A percentile compares a stretch with the other conserved stretches of the same genome.
Conservation (phyloP, 1,140 invertebrate species). For the Gryon sp. region DNA sequence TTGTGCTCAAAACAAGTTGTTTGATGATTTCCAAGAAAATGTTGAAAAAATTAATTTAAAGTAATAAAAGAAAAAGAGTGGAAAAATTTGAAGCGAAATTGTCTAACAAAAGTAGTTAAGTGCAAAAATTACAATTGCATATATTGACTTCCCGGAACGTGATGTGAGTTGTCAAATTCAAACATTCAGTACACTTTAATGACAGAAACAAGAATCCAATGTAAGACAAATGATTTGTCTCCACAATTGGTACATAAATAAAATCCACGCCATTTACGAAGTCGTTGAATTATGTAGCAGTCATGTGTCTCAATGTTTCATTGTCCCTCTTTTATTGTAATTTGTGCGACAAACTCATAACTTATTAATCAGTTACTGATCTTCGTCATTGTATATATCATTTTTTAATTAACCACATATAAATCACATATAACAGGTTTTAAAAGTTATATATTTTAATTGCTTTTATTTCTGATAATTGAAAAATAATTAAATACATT, state of each 20-base stretch:
- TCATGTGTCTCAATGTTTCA: constrained; percentile 39
- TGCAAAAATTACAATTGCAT: neutral
- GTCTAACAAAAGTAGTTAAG: no score
- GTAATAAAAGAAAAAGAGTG: no score
- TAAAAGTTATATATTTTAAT: no score
- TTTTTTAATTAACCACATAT: neutral
- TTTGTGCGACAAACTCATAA: constrained; percentile 37
- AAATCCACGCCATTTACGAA: constrained; percentile 42
- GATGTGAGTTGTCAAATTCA: constrained; percentile 29
- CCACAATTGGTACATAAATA: constrained; percentile 53
- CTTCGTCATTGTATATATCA: neutral
- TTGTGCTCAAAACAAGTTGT: no score
- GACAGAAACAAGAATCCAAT: constrained; percentile 36
- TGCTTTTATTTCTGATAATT: no score
- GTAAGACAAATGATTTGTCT: constrained; percentile 51
- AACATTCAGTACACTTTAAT: constrained; percentile 20
- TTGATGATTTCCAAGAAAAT: no score
- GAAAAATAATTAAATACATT: no score
- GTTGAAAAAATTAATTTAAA: no score
- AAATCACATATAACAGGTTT: no score
- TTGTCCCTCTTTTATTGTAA: constrained; percentile 47
- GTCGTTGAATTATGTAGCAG: constrained; percentile 51
- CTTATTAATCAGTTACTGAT: constrained; percentile 37
- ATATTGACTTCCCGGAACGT: constrained; percentile 40
- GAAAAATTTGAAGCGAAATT: no score